Percentiles rank a stretch among this genome's conserved stretches.
Evolutionary conservation across 2,113 vertebrate species (phyloP).

Genomic region (Phylloscopus whistleri): DNA sequence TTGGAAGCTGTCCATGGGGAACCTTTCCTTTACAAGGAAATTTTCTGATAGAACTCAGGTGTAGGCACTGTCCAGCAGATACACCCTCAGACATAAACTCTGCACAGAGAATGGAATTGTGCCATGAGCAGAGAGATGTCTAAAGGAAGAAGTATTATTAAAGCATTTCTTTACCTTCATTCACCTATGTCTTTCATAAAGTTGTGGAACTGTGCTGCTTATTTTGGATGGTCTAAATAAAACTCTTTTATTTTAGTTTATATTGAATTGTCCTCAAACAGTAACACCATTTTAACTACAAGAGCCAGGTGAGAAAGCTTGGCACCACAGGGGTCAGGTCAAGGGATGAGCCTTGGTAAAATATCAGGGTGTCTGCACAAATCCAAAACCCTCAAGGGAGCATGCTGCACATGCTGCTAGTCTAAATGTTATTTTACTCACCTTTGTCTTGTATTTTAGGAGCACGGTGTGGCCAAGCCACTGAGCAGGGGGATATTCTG

Average conservation of each 20-base stretch:
- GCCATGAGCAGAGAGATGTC: neutral
- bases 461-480: neutral
- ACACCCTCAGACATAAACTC: neutral
- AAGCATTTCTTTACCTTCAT: neutral
- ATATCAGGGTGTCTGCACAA: neutral
- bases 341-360: neutral
- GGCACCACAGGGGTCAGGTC: neutral
- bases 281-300: neutral
- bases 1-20: neutral
- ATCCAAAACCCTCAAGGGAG: neutral
- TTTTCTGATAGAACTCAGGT: neutral
- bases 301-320: neutral
- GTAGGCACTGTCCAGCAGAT: neutral
- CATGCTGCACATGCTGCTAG: neutral
- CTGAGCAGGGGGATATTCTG: constrained; percentile 30
- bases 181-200: neutral
- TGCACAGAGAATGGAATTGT: neutral
- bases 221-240: neutral
- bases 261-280: neutral
- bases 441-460: neutral
- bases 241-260: neutral
- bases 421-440: neutral
- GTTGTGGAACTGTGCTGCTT: neutral
- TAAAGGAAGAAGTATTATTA: neutral
- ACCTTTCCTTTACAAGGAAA: neutral